Conservation (phyloP, 2,888 invertebrate genomes). For the Pherbina coryleti region DNA sequence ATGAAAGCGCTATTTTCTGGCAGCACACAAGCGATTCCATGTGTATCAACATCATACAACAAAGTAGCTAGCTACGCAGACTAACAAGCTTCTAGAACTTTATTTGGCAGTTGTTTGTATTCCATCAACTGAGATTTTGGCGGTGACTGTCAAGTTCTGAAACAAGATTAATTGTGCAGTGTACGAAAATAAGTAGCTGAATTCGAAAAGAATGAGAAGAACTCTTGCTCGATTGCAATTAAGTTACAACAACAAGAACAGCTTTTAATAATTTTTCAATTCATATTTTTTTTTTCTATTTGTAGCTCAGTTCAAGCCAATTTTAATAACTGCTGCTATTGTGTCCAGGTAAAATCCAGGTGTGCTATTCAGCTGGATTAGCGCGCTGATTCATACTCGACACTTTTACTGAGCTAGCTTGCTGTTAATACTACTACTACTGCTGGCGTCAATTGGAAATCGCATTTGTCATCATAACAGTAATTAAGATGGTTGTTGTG, state of each 20-base stretch:
- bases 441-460: conserved; percentile 3
- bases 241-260: no score
- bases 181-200: no score
- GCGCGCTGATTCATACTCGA: not conserved
- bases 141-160: not conserved
- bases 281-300: no score
- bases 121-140: conserved; percentile 5
- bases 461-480: conserved; percentile 33
- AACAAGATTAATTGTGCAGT: no score
- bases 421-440: not conserved
- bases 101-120: conserved; percentile 12
- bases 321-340: no score
- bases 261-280: no score
- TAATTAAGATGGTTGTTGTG: conserved; percentile 29
- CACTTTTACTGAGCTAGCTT: not conserved
- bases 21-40: not conserved
- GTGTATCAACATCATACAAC: not conserved
- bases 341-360: not conserved
- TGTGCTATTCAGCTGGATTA: not conserved
- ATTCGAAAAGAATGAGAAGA: no score
- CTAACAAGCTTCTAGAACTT: not conserved
- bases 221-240: no score
- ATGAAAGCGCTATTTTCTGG: not conserved
- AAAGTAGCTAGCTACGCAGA: not conserved
- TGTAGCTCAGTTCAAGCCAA: no score